phyloP scores from a whole-genome alignment of 2,797 vertebrate species.

The Thripadectes ignobilis region DNA sequence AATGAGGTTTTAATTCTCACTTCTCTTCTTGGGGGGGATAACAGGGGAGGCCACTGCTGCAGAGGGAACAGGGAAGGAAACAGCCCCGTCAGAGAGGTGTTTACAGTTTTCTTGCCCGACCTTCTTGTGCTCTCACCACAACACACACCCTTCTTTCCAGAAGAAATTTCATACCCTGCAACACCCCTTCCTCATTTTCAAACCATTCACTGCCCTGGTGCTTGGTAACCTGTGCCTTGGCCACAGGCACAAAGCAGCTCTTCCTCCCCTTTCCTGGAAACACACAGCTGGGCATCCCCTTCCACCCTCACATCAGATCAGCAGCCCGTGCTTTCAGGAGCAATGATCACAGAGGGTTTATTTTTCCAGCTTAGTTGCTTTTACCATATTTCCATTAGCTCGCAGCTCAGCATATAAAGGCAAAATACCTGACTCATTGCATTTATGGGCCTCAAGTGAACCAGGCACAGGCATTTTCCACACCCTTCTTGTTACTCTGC shows the following conservation, averaged over 20 bases:
- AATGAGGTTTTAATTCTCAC: slow-evolving; percentile 12
- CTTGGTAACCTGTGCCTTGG: slow-evolving; percentile 53
- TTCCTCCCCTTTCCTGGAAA: not conserved
- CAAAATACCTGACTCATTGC: not conserved
- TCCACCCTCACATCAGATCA: not conserved
- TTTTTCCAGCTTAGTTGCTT: not conserved
- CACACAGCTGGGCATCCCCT: not conserved
- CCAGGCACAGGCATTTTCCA: not conserved
- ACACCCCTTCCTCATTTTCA: slow-evolving; percentile 78
- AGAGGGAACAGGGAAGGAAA: slow-evolving; percentile 56
- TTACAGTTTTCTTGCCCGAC: slow-evolving; percentile 42
- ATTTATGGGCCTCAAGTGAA: not conserved
- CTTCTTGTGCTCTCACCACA: slow-evolving; percentile 58
- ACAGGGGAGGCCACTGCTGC: not conserved
- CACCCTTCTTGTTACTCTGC: not conserved
- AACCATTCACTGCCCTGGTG: slow-evolving; percentile 56
- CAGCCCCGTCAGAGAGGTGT: slow-evolving; percentile 8
- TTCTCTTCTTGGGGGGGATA: slow-evolving; percentile 17
- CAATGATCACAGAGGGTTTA: not conserved
- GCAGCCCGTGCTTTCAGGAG: not conserved
- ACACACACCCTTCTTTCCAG: slow-evolving; percentile 63
- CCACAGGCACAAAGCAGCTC: not conserved
- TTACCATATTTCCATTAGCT: not conserved
- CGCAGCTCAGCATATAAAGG: not conserved
- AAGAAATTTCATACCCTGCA: slow-evolving; percentile 60